These are phyloP conservation scores for Pyralis farinalis DNA, from an alignment of 2,888 invertebrate species.

Conservation along the genomic window DNA sequence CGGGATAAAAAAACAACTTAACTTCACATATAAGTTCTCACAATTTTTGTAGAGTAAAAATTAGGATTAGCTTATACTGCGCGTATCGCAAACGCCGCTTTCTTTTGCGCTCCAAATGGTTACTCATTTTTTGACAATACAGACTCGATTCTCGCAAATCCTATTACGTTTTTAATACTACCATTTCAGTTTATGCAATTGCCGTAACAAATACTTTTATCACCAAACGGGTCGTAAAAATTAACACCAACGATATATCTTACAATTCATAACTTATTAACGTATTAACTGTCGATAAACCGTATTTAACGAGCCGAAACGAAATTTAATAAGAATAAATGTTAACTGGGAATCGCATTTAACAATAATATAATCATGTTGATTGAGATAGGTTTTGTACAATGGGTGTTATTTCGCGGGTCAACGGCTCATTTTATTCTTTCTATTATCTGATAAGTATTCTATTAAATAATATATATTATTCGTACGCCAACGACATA, in stretches of 20 bases:
- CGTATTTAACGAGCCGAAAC: conserved; percentile 39
- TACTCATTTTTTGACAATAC: background rate
- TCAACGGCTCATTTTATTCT: no score
- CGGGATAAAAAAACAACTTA: no score
- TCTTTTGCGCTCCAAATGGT: no score
- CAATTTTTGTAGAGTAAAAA: no score
- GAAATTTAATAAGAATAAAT: conserved; percentile 17
- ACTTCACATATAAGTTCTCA: no score
- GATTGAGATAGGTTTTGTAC: background rate
- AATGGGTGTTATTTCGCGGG: no score
- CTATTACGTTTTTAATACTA: background rate
- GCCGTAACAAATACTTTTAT: background rate
- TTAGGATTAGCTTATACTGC: no score
- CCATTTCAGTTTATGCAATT: background rate
- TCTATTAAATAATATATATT: no score
- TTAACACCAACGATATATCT: conserved; percentile 33
- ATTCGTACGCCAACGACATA: no score
- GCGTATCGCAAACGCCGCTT: no score
- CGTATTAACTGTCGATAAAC: conserved; percentile 52
- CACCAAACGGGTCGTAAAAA: conserved; percentile 13
- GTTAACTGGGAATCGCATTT: conserved; percentile 8
- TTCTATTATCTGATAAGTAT: no score
- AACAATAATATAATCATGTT: conserved; percentile 29
- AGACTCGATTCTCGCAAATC: background rate
- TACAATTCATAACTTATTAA: conserved; percentile 39